Evolutionary conservation across 2,888 invertebrate genomes (phyloP).

Genomic region (Drosophila multiciliata): DNA sequence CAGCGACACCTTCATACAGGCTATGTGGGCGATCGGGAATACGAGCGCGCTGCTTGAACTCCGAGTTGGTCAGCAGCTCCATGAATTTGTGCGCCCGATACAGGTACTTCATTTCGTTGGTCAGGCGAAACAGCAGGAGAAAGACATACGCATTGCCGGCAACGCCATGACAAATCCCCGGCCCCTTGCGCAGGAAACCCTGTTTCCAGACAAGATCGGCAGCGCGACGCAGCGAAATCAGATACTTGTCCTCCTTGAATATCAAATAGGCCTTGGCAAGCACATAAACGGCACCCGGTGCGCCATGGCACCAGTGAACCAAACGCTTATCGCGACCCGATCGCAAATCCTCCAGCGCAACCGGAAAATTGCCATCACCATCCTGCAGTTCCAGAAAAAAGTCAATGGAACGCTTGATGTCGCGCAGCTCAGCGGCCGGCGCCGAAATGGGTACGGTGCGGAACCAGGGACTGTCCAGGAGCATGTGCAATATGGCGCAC

Average conservation of each 20-base stretch:
- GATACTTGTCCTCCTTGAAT: constrained; percentile 90
- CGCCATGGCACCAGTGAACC: constrained; percentile 97
- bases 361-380: constrained; percentile 90
- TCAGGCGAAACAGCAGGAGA: constrained; percentile 90
- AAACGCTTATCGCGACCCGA: constrained; percentile 88
- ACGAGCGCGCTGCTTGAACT: constrained; percentile 89
- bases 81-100: constrained; percentile 91
- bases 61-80: constrained; percentile 89
- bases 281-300: constrained; percentile 92
- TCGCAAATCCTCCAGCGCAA: constrained; percentile 88
- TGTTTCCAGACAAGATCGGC: constrained; percentile 93
- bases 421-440: constrained; percentile 83
- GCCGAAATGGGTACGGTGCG: constrained; percentile 74
- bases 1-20: constrained; percentile 93
- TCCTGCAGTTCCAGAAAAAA: constrained; percentile 87
- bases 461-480: constrained; percentile 87
- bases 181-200: constrained; percentile 94
- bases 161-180: constrained; percentile 95
- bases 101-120: constrained; percentile 89
- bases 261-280: constrained; percentile 91
- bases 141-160: constrained; percentile 94
- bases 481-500: constrained; percentile 88
- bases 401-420: constrained; percentile 89
- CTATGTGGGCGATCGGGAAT: constrained; percentile 93
- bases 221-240: constrained; percentile 88